These are phyloP conservation scores for Paracyprichromis sp. DNA, from an alignment of 2,113 vertebrate species.

Conservation along the genomic window DNA sequence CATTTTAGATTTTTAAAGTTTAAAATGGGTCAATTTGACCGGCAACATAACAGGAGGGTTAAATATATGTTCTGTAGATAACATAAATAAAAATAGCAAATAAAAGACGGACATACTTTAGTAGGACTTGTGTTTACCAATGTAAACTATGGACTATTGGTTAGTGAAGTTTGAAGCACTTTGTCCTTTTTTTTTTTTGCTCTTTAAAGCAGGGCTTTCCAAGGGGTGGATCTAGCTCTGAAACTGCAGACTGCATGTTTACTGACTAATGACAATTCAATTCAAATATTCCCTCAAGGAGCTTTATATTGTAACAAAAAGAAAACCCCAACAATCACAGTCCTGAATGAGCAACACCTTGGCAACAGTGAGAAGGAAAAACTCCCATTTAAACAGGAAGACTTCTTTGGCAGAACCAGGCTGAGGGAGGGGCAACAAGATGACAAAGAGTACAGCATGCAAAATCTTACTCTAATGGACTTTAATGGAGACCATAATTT, in stretches of 20 bases:
- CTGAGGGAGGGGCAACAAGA: not conserved
- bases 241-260: not conserved
- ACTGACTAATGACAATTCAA: not conserved
- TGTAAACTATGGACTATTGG: not conserved
- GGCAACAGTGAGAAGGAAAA: not conserved
- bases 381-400: not conserved
- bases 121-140: not conserved
- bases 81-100: not conserved
- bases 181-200: not conserved
- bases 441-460: not conserved
- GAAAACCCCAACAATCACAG: not conserved
- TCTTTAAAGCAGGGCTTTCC: not conserved
- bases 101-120: not conserved
- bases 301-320: not conserved
- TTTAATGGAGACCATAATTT: not conserved
- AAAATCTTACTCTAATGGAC: not conserved
- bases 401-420: not conserved
- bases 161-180: not conserved
- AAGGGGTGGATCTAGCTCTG: not conserved
- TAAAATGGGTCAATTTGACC: not conserved
- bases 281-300: not conserved
- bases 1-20: not conserved
- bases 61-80: not conserved
- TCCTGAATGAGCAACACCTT: not conserved
- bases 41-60: not conserved